Evolutionary conservation across 2,888 invertebrate species (phyloP).

Genomic region (Andrena haemorrhoa): DNA sequence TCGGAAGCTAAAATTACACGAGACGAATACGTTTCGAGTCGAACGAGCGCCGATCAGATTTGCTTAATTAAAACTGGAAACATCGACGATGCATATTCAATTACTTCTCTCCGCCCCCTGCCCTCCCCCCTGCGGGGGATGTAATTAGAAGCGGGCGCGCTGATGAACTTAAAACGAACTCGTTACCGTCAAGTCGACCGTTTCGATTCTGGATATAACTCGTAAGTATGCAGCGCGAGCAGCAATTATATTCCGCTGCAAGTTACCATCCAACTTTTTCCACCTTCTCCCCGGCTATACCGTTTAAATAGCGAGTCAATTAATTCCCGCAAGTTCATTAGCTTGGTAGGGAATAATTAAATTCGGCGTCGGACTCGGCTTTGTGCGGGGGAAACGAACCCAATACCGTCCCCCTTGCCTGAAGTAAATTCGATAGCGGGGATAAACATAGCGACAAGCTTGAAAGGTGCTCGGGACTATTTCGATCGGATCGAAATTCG

Average conservation of each 20-base stretch:
- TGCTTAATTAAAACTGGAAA: constrained; percentile 55
- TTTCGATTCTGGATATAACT: constrained; percentile 44
- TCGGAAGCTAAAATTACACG: not conserved
- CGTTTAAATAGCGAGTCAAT: constrained; percentile 33
- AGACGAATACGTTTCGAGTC: not conserved
- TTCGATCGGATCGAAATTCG: not conserved
- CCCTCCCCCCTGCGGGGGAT: not conserved
- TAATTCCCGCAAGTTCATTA: constrained; percentile 46
- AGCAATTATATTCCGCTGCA: constrained; percentile 44
- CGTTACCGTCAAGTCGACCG: constrained; percentile 35
- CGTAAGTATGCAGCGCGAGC: constrained; percentile 37
- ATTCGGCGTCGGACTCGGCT: constrained; percentile 27
- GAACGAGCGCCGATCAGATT: constrained; percentile 43
- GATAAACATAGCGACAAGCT: not conserved
- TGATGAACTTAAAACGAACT: constrained; percentile 45
- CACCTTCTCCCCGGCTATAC: constrained; percentile 16
- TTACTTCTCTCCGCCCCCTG: constrained; percentile 1
- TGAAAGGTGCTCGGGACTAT: constrained; percentile 9
- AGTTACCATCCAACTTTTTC: constrained; percentile 42
- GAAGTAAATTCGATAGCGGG: constrained; percentile 20
- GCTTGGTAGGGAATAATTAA: constrained; percentile 36
- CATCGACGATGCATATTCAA: constrained; percentile 59
- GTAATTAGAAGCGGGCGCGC: constrained; percentile 39
- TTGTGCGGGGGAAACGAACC: constrained; percentile 2
- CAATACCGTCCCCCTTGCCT: not conserved